Conservation (phyloP, 1,140 invertebrate genomes). For the Apis laboriosa region DNA sequence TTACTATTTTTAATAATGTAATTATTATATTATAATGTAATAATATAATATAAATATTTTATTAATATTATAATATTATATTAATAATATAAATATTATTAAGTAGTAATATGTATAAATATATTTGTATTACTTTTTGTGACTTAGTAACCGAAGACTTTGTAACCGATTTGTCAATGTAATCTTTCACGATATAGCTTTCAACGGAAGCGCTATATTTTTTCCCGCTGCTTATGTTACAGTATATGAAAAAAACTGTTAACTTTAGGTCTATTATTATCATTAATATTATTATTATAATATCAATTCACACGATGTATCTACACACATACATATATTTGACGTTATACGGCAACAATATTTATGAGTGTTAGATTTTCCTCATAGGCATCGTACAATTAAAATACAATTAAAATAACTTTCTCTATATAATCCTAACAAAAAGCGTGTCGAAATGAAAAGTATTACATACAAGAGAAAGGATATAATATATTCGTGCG, state of each 20-base stretch:
- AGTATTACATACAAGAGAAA: neutral
- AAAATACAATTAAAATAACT: neutral
- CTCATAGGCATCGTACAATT: constrained; percentile 16
- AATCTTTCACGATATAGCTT: neutral
- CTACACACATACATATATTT: constrained; percentile 14
- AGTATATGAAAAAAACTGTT: neutral
- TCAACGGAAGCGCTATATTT: constrained; percentile 22
- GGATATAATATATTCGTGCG: neutral
- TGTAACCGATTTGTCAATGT: constrained; percentile 3
- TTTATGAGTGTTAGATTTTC: constrained; percentile 17
- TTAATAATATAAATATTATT: constrained; percentile 7
- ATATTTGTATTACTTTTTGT: constrained; percentile 54
- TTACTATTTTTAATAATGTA: constrained; percentile 22
- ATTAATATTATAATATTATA: too few relatives aligned
- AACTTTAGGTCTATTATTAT: neutral
- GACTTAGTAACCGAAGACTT: constrained; percentile 69
- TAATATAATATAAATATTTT: neutral
- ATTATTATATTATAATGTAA: neutral
- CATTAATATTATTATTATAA: constrained; percentile 10
- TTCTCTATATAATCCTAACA: constrained; percentile 10
- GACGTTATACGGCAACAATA: constrained; percentile 6
- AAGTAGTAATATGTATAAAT: constrained; percentile 5
- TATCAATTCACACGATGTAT: constrained; percentile 2
- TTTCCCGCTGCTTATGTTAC: constrained; percentile 19
- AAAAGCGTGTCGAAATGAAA: neutral